Percentiles rank a stretch among this genome's conserved stretches.
Conservation (phyloP, 2,888 invertebrate species). For the Latrodectus hesperus region DNA sequence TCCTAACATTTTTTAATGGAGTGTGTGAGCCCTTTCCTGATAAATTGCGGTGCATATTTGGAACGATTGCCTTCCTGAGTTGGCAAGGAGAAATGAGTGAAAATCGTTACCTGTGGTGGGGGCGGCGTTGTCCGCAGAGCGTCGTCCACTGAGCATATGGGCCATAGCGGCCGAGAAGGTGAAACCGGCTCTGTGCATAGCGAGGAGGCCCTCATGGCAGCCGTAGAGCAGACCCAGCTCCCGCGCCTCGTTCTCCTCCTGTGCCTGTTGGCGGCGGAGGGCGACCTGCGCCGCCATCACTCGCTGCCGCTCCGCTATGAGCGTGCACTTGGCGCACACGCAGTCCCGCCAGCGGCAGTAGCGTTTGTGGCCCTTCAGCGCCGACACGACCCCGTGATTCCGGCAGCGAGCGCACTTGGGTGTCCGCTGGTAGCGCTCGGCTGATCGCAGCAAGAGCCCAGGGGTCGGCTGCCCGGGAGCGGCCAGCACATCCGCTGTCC, state of each 20-base stretch:
- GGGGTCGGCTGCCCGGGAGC: slow-evolving; percentile 69
- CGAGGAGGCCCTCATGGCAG: slow-evolving; percentile 78
- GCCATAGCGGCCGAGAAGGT: slow-evolving; percentile 72
- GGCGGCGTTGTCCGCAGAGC: not conserved
- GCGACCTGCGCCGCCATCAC: slow-evolving; percentile 97
- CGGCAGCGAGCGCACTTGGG: slow-evolving; percentile 98
- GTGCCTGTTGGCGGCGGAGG: slow-evolving; percentile 80
- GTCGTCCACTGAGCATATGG: slow-evolving; percentile 65
- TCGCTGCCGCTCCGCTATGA: slow-evolving; percentile 96
- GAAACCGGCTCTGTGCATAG: slow-evolving; percentile 72
- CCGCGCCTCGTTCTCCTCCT: slow-evolving; percentile 97
- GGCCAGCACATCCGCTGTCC: slow-evolving; percentile 69
- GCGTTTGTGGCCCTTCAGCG: slow-evolving; percentile 81
- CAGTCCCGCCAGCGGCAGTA: slow-evolving; percentile 99
- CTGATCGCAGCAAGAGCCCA: slow-evolving; percentile 69
- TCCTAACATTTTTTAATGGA: no score
- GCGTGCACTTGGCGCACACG: slow-evolving; percentile 97
- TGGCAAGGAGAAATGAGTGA: no score
- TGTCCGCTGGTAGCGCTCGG: slow-evolving; percentile 93
- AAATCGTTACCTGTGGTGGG: not conserved
- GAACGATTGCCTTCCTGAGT: no score
- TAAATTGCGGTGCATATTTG: no score
- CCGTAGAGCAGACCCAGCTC: slow-evolving; percentile 91
- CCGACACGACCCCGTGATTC: slow-evolving; percentile 98
- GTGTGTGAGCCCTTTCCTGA: no score